Conservation (phyloP, 2,113 vertebrate species). For the Rana temporaria region DNA sequence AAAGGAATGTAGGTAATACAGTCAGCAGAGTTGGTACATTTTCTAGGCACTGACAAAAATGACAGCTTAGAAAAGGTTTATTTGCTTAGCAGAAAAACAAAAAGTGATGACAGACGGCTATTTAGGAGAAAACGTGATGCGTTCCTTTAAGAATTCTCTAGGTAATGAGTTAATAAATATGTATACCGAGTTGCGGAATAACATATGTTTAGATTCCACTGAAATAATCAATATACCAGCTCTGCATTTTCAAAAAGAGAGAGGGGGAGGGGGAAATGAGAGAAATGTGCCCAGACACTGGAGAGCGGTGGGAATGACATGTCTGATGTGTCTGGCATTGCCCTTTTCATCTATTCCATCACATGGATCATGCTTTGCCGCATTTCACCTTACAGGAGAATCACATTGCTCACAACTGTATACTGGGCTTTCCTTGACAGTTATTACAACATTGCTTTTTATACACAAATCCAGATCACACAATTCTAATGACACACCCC, state of each 20-base stretch:
- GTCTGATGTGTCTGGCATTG: neutral
- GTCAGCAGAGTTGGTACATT: too few species aligned
- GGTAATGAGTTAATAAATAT: too few species aligned
- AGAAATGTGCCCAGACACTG: neutral
- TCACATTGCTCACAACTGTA: neutral
- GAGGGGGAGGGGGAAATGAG: too few species aligned
- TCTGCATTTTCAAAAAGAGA: neutral
- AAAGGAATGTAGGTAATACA: too few species aligned
- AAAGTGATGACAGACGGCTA: too few species aligned
- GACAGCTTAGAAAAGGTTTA: too few species aligned
- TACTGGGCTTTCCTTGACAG: neutral
- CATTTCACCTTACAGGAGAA: neutral
- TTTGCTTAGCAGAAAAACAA: too few species aligned
- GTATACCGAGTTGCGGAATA: too few species aligned
- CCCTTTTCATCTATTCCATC: neutral
- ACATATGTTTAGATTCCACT: neutral
- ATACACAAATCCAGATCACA: neutral
- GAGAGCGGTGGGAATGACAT: neutral
- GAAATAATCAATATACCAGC: constrained; percentile 1
- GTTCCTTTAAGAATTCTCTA: too few species aligned
- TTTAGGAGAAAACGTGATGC: too few species aligned
- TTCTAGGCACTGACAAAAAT: too few species aligned
- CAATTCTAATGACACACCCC: neutral
- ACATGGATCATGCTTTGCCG: neutral
- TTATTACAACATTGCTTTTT: neutral